phyloP scores from a whole-genome alignment of 2,113 vertebrate species.

The Centropristis striata region DNA sequence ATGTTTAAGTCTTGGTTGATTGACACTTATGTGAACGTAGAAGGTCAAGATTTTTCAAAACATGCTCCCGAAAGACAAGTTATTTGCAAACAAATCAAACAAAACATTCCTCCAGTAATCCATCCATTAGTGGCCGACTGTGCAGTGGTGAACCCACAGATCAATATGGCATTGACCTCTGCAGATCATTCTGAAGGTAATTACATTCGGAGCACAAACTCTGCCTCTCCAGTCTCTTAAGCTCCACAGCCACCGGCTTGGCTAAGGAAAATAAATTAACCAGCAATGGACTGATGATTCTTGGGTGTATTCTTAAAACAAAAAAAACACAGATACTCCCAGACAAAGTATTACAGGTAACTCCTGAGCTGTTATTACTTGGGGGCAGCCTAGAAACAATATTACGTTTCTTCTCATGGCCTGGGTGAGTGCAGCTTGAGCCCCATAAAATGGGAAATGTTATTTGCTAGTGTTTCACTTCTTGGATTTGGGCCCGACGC shows the following conservation, averaged over 20 bases:
- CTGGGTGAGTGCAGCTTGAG: conserved; percentile 19
- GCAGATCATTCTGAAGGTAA: conserved; percentile 45
- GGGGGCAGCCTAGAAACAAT: conserved; percentile 53
- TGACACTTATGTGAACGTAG: conserved; percentile 3
- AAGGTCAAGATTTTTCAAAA: conserved; percentile 44
- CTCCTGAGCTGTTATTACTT: conserved; percentile 40
- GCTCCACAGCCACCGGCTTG: conserved; percentile 24
- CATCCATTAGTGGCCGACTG: conserved; percentile 47
- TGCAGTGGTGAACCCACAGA: conserved; percentile 43
- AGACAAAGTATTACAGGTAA: conserved; percentile 61
- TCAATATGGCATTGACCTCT: conserved; percentile 59
- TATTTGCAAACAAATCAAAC: conserved; percentile 50
- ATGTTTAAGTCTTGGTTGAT: background rate
- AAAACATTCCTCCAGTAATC: conserved; percentile 63
- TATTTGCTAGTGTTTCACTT: conserved; percentile 45
- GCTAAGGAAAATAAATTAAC: conserved; percentile 57
- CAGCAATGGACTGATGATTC: conserved; percentile 12
- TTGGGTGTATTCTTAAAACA: conserved; percentile 46
- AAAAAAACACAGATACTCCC: conserved; percentile 39
- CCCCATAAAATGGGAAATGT: conserved; percentile 28
- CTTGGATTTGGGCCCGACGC: conserved; percentile 1
- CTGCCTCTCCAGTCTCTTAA: conserved; percentile 32
- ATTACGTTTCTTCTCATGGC: conserved; percentile 46
- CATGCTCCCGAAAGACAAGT: conserved; percentile 29
- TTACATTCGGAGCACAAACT: conserved; percentile 49